Conservation (phyloP, 1,140 invertebrate species). For the Grapholita molesta region DNA sequence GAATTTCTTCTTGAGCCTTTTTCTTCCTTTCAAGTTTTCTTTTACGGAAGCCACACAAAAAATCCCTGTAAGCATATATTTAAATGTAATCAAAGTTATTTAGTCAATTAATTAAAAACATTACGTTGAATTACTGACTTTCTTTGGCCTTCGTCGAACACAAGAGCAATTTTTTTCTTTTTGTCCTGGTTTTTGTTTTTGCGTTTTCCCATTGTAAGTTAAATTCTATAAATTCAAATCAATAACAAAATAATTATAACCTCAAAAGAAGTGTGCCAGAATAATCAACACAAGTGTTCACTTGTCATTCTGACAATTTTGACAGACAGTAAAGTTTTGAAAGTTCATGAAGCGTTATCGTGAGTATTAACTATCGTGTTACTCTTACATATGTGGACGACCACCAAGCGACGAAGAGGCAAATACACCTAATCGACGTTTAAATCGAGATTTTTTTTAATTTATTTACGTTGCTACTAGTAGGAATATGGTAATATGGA, state of each 20-base stretch:
- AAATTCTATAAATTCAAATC: neutral
- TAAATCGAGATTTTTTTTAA: no score
- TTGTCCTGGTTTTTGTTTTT: slow-evolving; percentile 57
- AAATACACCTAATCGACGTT: no score
- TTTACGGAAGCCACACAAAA: slow-evolving; percentile 87
- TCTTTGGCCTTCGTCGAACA: slow-evolving; percentile 75
- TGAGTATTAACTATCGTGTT: neutral
- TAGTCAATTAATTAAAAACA: slow-evolving; percentile 18
- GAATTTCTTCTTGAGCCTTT: slow-evolving; percentile 84
- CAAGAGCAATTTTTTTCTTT: slow-evolving; percentile 66
- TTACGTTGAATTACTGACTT: slow-evolving; percentile 43
- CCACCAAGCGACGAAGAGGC: no score
- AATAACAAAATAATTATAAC: neutral
- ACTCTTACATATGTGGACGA: no score
- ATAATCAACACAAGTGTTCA: neutral
- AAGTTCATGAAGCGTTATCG: neutral
- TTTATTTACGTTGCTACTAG: no score
- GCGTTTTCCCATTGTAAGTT: slow-evolving; percentile 50
- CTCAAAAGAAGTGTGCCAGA: neutral
- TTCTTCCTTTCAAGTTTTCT: slow-evolving; percentile 85
- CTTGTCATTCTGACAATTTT: no score
- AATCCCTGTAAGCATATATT: slow-evolving; percentile 77
- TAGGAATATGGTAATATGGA: no score
- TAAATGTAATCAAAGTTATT: neutral
- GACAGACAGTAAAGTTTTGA: no score